Conservation (phyloP, 2,888 invertebrate species). For the Apantesis nais region DNA sequence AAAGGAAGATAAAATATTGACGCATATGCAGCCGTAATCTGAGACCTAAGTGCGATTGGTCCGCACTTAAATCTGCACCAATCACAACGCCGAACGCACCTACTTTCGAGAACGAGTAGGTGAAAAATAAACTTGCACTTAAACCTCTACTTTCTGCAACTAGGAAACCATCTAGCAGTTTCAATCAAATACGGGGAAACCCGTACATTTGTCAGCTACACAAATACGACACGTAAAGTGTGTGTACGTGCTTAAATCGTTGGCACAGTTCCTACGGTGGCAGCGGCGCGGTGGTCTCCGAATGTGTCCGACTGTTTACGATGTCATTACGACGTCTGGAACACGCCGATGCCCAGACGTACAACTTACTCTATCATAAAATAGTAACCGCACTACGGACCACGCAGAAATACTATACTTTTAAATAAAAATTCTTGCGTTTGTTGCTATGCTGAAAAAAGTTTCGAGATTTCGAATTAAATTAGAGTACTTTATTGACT, state of each 20-base stretch:
- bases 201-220: constrained; percentile 27
- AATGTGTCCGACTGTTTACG: constrained; percentile 48
- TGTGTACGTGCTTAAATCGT: constrained; percentile 20
- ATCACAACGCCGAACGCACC: no score
- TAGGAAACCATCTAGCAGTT: background rate
- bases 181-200: constrained; percentile 37
- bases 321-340: constrained; percentile 52
- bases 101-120: no score
- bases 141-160: background rate
- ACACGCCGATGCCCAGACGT: constrained; percentile 30
- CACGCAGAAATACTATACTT: constrained; percentile 18
- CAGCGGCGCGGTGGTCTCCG: constrained; percentile 49
- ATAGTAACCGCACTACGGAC: constrained; percentile 17
- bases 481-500: background rate
- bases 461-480: background rate
- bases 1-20: no score
- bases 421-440: constrained; percentile 8
- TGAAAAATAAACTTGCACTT: no score
- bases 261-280: constrained; percentile 40
- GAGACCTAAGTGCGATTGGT: no score
- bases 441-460: constrained; percentile 16
- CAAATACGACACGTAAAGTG: constrained; percentile 24
- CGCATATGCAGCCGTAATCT: no score
- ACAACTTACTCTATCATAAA: constrained; percentile 42
- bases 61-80: no score